phyloP scores from a whole-genome alignment of 2,113 vertebrate genomes.

The Macroglossus sobrinus region DNA sequence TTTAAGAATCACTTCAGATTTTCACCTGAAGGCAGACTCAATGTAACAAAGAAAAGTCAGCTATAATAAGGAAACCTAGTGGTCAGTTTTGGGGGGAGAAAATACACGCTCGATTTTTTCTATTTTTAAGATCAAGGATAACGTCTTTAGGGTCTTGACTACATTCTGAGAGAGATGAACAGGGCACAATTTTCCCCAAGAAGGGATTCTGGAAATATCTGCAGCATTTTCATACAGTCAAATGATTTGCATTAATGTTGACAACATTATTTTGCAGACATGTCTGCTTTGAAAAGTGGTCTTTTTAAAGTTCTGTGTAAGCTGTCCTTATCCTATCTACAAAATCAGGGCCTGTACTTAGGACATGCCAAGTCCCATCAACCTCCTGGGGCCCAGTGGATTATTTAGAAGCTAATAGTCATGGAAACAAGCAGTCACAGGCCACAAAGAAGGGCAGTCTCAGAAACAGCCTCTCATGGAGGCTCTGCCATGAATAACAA shows the following conservation, averaged over 20 bases:
- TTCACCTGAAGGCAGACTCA: not conserved
- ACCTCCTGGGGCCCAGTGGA: slow-evolving; percentile 16
- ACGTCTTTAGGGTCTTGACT: not conserved
- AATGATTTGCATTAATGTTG: not conserved
- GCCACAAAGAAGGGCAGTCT: slow-evolving; percentile 13
- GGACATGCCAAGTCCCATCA: not conserved
- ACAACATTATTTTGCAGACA: not conserved
- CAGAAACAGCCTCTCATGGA: not conserved
- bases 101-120: not conserved
- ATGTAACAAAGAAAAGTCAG: not conserved
- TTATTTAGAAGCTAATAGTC: not conserved
- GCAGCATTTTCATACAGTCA: not conserved
- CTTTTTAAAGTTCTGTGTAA: not conserved
- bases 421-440: slow-evolving; percentile 16
- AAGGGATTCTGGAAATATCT: not conserved
- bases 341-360: not conserved
- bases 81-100: too few relatives aligned
- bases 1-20: not conserved
- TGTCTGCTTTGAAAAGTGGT: slow-evolving; percentile 18
- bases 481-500: not conserved
- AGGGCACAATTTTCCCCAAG: not conserved
- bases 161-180: not conserved
- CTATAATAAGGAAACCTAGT: not conserved
- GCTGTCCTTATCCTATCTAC: not conserved
- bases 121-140: not conserved